Evolutionary conservation across 2,797 vertebrate species (phyloP), one percentile per base, ranked within the genome.

Genomic region (Chrysocyon brachyurus): DNA sequence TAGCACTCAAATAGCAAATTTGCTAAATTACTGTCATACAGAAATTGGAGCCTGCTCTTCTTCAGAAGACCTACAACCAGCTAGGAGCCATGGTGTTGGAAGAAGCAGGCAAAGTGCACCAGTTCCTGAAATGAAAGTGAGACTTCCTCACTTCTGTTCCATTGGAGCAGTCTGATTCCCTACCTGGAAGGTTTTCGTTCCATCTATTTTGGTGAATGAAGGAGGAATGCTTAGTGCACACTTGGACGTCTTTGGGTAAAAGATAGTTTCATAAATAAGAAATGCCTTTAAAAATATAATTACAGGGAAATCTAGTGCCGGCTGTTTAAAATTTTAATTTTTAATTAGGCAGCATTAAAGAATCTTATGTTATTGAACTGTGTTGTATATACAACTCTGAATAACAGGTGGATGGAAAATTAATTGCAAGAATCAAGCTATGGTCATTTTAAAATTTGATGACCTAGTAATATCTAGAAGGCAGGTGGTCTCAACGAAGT

Each of bases 401-500:
- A 88, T 73, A 90, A 96, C 61, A 82, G 17, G 22, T 4, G 83
- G 82, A 66, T 96, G 85, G 4, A n/a, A 91, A 94, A 97, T 94
- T 64, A 92, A 95, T 92, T 95, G 24, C 78, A 0, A 93, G 61
- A 22, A 15, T 70, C 24, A 7, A 73, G 96, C 97, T 61, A 84
- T 21, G 28, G 21, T 77, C 78, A 33, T 91, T 85, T 64, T 9
- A 10, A 92, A 96, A 92, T 87, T 86, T 89, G 10, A 0, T 87
- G 87, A 77, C 56, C 91, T 97, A 89, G 85, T 82, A 90, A 94
- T 94, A 64, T 94, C 49, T 15, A 86, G 26, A 22, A 91, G 81
- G 6, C 90, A 85, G 97, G 24, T 78, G 26, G 4, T 96, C 96
- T 97, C 78, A 91, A 33, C 52, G 92, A 97, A 98, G 83, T 24